phyloP scores from a whole-genome alignment of 1,140 invertebrate species.

The Palaemon carinicauda region DNA sequence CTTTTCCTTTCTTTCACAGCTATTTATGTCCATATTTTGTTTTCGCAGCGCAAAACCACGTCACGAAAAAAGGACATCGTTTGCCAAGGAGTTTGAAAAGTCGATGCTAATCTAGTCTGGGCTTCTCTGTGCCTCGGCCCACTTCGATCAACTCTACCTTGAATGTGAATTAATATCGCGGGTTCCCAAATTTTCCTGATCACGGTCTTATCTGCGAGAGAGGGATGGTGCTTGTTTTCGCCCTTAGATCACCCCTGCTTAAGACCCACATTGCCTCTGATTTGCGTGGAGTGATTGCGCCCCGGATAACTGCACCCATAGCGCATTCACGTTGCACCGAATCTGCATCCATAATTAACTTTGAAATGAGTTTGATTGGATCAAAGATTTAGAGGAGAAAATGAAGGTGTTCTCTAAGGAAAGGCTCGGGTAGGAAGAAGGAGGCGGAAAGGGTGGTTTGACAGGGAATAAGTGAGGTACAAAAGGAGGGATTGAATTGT shows the following conservation, averaged over 20 bases:
- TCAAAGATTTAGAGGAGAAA: slow-evolving; percentile 49
- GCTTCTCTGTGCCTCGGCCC: not conserved
- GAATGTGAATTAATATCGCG: slow-evolving; percentile 54
- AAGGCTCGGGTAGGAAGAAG: not conserved
- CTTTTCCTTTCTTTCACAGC: too few relatives aligned
- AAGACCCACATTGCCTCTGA: not conserved
- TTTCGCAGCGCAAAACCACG: not conserved
- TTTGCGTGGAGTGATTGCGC: slow-evolving; percentile 8
- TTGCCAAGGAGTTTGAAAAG: not conserved
- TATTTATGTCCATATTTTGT: too few relatives aligned
- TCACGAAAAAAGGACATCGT: not conserved
- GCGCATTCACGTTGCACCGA: slow-evolving; percentile 44
- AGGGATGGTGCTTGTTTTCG: not conserved
- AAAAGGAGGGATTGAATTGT: not conserved
- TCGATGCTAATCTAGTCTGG: slow-evolving; percentile 46
- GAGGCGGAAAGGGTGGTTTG: not conserved
- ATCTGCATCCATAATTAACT: slow-evolving; percentile 54
- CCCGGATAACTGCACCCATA: slow-evolving; percentile 18
- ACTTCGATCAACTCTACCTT: slow-evolving; percentile 38
- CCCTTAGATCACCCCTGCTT: not conserved
- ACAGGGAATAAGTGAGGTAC: not conserved
- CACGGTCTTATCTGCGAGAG: not conserved
- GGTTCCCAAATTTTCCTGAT: slow-evolving; percentile 35
- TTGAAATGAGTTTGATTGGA: slow-evolving; percentile 54
- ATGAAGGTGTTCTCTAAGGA: slow-evolving; percentile 32